Evolutionary conservation across 2,797 vertebrate genomes (phyloP).

Genomic region (Prionace glauca): DNA sequence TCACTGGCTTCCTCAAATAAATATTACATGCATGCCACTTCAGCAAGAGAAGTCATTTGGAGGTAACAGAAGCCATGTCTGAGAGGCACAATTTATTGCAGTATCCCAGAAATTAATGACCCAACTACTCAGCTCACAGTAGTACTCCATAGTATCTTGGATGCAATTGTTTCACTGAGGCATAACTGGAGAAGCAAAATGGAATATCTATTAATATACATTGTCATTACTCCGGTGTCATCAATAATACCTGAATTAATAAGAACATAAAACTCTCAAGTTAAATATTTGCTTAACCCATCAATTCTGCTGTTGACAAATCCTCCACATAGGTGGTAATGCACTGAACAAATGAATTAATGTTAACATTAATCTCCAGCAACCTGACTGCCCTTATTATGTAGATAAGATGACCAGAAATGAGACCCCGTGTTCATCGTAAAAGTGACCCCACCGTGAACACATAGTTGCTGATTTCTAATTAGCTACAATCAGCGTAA

Average conservation of each 20-base stretch:
- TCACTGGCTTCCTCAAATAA: background rate
- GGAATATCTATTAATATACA: background rate
- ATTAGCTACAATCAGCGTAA: background rate
- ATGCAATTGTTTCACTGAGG: background rate
- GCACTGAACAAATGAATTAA: background rate
- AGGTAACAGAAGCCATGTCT: background rate
- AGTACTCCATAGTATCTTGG: background rate
- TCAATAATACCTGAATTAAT: conserved; percentile 15
- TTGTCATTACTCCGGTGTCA: background rate
- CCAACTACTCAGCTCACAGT: background rate
- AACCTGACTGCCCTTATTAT: background rate
- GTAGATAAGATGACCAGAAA: background rate
- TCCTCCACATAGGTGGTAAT: background rate
- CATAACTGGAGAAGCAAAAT: background rate
- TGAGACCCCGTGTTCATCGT: background rate
- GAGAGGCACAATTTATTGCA: background rate
- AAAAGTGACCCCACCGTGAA: conserved; percentile 24
- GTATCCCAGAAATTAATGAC: background rate
- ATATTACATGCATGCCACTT: background rate
- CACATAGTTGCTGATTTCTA: background rate
- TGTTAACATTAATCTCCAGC: background rate
- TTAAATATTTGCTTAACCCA: conserved; percentile 21
- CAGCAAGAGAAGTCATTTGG: background rate
- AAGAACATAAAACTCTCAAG: background rate
- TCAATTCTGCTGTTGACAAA: conserved; percentile 6